Evolutionary conservation across 2,113 vertebrate species (phyloP), one percentile per base, ranked within the genome.

Genomic region (Brachirus orientalis): DNA sequence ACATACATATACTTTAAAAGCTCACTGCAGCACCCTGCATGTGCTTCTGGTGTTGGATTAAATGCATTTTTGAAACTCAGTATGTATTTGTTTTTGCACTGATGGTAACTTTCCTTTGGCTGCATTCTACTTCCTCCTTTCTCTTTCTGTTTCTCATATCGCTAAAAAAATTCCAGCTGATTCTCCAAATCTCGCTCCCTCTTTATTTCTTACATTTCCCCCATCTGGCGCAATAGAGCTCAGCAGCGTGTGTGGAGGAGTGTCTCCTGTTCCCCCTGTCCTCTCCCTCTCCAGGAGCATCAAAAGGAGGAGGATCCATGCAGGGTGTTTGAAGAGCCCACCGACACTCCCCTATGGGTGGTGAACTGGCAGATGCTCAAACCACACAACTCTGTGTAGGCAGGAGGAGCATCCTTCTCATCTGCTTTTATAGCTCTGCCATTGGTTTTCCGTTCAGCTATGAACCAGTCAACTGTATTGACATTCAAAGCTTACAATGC

Each of bases 361-460:
- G 89, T 84, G 88, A 86, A 88, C 86, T 90, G 87, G 91, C 91
- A 92, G 90, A 89, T 92, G 90, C 89, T 91, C 86, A 88, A 89
- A 87, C 88, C 81, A 68, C 83, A 83, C 82, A 86, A 63, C 87
- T 90, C 87, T 78, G 85, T 87, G 83, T 77, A 81, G 75, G 77
- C 82, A 63, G 88, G 89, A 77, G 83, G 79, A 80, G 84, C 80
- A 69, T 79, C 78, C 83, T 67, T 82, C 89, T 90, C 88, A 83
- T 89, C 86, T 89, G 79, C 84, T 85, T 89, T 84, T 84, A 77
- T 86, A 78, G 19, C 68, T 20, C 61, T 64, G 82, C 78, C 78
- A 77, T 75, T 83, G 80, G 86, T 70, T 84, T 80, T 46, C 51
- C 65, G 76, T 22, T 46, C 59, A 67, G 62, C 60, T 70, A 10